These are phyloP conservation scores for Alentia gelatinosa DNA, from an alignment of 2,888 invertebrate species.

Conservation along the genomic window DNA sequence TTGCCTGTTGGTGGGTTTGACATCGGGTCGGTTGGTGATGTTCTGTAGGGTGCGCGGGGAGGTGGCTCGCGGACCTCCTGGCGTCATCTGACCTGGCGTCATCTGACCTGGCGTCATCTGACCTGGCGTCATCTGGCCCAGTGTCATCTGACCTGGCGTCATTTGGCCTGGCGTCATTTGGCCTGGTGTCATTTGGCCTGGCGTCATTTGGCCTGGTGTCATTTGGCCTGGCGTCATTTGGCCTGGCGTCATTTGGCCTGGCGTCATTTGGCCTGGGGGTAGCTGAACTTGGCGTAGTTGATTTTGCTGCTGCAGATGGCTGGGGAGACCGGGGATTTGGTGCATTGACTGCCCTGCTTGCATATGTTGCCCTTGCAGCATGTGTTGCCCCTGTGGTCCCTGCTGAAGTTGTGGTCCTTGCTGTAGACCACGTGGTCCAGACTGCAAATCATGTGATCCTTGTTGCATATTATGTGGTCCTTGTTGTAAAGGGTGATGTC, in stretches of 20 bases:
- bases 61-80: not conserved
- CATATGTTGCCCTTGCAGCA: slow-evolving; percentile 2
- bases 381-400: not conserved
- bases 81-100: not conserved
- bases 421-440: not conserved
- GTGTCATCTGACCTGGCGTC: not conserved
- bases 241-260: not conserved
- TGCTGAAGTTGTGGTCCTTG: not conserved
- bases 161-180: not conserved
- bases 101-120: not conserved
- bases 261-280: not conserved
- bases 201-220: slow-evolving; percentile 4
- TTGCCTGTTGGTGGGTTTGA: not conserved
- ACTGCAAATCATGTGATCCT: not conserved
- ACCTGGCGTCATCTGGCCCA: not conserved
- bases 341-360: not conserved
- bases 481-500: not conserved
- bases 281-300: not conserved
- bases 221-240: not conserved
- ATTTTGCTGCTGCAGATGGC: not conserved
- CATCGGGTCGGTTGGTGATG: slow-evolving; percentile 81
- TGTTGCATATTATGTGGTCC: not conserved
- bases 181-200: not conserved
- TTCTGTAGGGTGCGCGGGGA: slow-evolving; percentile 82
- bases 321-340: not conserved